A percentile compares a stretch with the other conserved stretches of the same genome.
Conservation (phyloP, 2,797 vertebrate genomes). For the Synanceia verrucosa region DNA sequence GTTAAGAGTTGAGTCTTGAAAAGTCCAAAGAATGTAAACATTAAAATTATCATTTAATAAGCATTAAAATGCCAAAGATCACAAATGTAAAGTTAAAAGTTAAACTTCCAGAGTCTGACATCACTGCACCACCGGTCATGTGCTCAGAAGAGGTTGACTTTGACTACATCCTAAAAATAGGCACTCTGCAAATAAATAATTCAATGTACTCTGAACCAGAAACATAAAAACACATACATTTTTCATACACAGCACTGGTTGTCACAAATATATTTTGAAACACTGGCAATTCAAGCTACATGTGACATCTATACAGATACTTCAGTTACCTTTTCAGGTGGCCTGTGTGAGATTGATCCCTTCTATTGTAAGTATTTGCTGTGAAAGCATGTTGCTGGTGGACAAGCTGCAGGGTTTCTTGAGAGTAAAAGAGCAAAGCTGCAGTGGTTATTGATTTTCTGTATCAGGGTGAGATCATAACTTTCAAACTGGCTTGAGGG, state of each 20-base stretch:
- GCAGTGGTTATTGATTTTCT: background rate
- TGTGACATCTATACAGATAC: background rate
- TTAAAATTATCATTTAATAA: too few species aligned
- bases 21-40: background rate
- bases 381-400: background rate
- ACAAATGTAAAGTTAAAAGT: background rate
- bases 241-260: constrained; percentile 62
- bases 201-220: constrained; percentile 47
- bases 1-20: background rate
- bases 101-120: constrained; percentile 4
- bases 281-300: constrained; percentile 9
- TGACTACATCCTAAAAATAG: constrained; percentile 69
- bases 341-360: background rate
- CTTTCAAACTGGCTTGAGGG: background rate
- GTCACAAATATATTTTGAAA: constrained; percentile 46
- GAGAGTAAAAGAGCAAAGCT: background rate
- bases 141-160: constrained; percentile 42
- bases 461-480: background rate
- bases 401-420: background rate
- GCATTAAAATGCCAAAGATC: background rate
- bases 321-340: background rate
- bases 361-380: background rate
- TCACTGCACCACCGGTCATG: constrained; percentile 27
- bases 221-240: constrained; percentile 72
- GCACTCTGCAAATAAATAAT: constrained; percentile 67